A percentile compares a stretch with the other conserved stretches of the same genome.
Conservation (phyloP, 2,888 invertebrate species). For the Melanchra persicariae region DNA sequence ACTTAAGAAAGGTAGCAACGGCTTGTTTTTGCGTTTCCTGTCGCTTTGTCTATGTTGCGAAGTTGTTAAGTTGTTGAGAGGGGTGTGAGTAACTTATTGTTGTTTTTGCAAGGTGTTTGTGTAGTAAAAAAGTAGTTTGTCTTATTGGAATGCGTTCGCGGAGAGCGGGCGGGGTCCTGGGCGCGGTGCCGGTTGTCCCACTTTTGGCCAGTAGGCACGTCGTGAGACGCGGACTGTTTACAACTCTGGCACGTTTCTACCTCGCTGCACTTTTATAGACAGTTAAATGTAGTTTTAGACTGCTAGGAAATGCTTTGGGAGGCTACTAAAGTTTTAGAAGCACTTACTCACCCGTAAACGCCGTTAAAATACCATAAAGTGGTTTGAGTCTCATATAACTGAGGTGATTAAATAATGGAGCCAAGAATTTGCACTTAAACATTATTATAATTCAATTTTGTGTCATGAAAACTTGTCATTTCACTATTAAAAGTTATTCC, state of each 20-base stretch:
- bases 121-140: slow-evolving; percentile 65
- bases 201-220: slow-evolving; percentile 74
- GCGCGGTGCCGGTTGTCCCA: slow-evolving; percentile 87
- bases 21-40: slow-evolving; percentile 58
- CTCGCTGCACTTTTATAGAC: slow-evolving; percentile 56
- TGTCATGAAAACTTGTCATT: not conserved
- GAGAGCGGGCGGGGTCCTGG: slow-evolving; percentile 76
- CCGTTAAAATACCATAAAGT: slow-evolving; percentile 23
- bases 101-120: slow-evolving; percentile 44
- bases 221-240: slow-evolving; percentile 63
- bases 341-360: slow-evolving; percentile 46
- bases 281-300: slow-evolving; percentile 31
- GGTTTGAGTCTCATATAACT: slow-evolving; percentile 8
- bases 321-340: slow-evolving; percentile 3
- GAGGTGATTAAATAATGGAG: slow-evolving; percentile 34
- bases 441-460: not conserved
- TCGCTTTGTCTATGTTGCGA: slow-evolving; percentile 53
- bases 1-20: slow-evolving; percentile 36
- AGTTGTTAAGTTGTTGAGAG: slow-evolving; percentile 34
- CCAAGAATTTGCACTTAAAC: slow-evolving; percentile 7
- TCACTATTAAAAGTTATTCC: not conserved
- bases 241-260: slow-evolving; percentile 66
- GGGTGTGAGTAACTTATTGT: slow-evolving; percentile 30
- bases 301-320: not conserved
- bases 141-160: slow-evolving; percentile 73